Conservation (phyloP, 92 coral and sea anemone genomes). For the Isaurus tuberculatus region DNA sequence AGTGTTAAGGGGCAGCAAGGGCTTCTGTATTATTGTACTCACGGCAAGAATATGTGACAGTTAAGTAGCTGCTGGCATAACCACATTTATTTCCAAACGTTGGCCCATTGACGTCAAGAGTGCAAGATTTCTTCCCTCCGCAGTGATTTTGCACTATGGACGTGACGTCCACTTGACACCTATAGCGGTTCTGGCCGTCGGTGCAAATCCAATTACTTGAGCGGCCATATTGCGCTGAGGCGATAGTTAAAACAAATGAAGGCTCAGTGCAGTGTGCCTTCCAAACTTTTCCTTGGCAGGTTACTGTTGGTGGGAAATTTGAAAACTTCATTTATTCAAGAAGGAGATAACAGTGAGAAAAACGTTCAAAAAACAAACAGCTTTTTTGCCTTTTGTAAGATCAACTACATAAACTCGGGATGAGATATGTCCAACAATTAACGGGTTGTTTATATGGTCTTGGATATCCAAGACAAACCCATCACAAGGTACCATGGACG, state of each 20-base stretch:
- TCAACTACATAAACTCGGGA: no score
- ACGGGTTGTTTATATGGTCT: no score
- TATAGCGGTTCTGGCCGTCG: background rate
- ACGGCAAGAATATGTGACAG: conserved; percentile 2
- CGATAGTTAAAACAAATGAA: conserved; percentile 34
- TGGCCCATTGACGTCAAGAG: background rate
- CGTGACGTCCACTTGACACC: conserved; percentile 25
- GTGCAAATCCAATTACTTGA: background rate
- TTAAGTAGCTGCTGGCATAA: background rate
- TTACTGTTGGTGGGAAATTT: background rate
- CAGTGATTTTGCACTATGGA: conserved; percentile 24
- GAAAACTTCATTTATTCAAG: background rate
- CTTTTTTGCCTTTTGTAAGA: no score
- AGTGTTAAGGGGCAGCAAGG: background rate
- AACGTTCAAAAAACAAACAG: no score
- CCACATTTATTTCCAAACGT: conserved; percentile 28
- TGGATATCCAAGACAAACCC: no score
- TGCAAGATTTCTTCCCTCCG: conserved; percentile 18
- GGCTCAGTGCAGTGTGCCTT: background rate
- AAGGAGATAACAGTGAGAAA: no score
- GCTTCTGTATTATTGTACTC: background rate
- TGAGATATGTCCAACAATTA: no score
- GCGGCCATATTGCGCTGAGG: conserved; percentile 30
- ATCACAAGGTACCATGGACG: no score
- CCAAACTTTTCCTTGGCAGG: conserved; percentile 23